Evolutionary conservation across 2,797 vertebrate species (phyloP).

Genomic region (Podarcis siculus): DNA sequence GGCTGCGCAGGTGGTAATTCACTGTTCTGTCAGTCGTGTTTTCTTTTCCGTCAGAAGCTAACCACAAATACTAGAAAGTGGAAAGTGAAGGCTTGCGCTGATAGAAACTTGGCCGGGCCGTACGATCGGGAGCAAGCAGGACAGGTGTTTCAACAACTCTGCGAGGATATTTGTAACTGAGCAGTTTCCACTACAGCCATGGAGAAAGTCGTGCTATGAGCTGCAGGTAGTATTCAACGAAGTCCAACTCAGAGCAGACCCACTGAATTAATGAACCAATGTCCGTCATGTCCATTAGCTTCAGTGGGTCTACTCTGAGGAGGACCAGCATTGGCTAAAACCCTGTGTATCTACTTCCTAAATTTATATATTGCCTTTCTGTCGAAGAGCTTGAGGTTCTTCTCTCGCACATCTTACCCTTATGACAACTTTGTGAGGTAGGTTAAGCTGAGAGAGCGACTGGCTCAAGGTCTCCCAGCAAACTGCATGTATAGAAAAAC

Average conservation of each 20-base stretch:
- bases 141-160: slow-evolving; percentile 12
- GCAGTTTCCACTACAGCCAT: neutral
- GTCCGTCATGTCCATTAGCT: too few relatives aligned
- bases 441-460: neutral
- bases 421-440: neutral
- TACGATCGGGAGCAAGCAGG: neutral
- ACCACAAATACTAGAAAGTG: slow-evolving; percentile 15
- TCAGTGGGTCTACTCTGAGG: neutral
- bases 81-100: slow-evolving; percentile 10
- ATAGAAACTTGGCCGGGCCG: neutral
- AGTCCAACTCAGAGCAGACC: too few relatives aligned
- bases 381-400: neutral
- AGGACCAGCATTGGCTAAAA: too few relatives aligned
- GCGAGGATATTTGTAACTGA: neutral
- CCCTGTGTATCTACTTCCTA: neutral
- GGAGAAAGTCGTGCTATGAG: neutral
- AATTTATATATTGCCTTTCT: neutral
- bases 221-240: too few relatives aligned
- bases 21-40: neutral
- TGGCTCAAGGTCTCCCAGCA: neutral
- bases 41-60: slow-evolving; percentile 17
- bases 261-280: too few relatives aligned
- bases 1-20: slow-evolving; percentile 34
- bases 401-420: neutral
- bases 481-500: neutral